Evolutionary conservation across 2,113 vertebrate species (phyloP), one percentile per base, ranked within the genome.

Genomic region (Gorsachius goisagi): DNA sequence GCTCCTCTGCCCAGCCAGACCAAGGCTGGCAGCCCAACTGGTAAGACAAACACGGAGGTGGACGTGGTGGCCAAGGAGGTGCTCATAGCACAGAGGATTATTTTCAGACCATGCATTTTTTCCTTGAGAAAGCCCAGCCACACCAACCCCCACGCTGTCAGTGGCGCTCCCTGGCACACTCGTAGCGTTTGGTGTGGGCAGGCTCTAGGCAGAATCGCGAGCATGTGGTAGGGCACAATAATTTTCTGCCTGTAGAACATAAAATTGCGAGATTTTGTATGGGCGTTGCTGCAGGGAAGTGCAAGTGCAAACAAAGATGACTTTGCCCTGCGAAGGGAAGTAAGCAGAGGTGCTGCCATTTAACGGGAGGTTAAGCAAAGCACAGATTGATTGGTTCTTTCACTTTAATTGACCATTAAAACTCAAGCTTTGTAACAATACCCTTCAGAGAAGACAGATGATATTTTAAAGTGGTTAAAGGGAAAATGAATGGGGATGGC

Each of bases 171-270:
- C 23, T 28, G 44, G 32, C 27, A 59, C 11, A 15, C 12, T 5
- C 8, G 39, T 10, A 47, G 58, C 0, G 3, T 44, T 60, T 17
- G 53, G 23, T 18, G 26, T 0, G 8, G 44, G 32, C 15, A 20
- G 35, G 18, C 9, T 63, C 28, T 4, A 35, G 50, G 14, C 9
- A 60, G 56, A 14, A 49, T 3, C 5, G 3, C 2, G 2, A 37
- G 30, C 4, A 15, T 56, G 30, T 13, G 14, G 8, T 17, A 9
- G 0, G 16, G 22, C 39, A 21, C 39, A 30, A 14, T 9, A 9
- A 5, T 5, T 1, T 41, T 35, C 56, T 37, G 44, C 39, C 50
- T 52, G 60, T 32, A 59, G 45, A 59, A 44, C 18, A 55, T 9
- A 28, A 60, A 50, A 15, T 11, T 12, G 8, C 58, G 78, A 26